These are phyloP conservation scores for Pycnomerus fuliginosus DNA, from an alignment of 2,888 invertebrate genomes.

Conservation along the genomic window DNA sequence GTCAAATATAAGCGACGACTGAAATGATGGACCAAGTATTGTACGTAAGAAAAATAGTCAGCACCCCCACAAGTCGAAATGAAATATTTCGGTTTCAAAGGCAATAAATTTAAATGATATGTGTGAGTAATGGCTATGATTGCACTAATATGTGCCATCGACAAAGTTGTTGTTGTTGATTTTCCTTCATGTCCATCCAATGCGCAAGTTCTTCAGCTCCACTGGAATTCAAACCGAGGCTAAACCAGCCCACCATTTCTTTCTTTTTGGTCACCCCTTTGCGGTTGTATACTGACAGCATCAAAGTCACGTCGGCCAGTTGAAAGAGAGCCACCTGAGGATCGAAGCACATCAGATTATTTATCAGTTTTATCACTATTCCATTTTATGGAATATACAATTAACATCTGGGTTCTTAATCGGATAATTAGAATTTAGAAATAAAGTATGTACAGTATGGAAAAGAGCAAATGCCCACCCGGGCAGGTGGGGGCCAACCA, in stretches of 20 bases:
- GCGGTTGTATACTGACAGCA: conserved; percentile 90
- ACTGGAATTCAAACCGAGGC: conserved; percentile 86
- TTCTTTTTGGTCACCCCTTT: conserved; percentile 90
- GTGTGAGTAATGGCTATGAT: conserved; percentile 53
- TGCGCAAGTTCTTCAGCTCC: conserved; percentile 90
- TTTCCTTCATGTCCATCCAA: conserved; percentile 91
- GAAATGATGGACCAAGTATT: too few relatives aligned
- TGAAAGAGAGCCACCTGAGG: conserved; percentile 89
- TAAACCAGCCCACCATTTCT: conserved; percentile 97
- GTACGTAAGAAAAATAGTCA: too few relatives aligned
- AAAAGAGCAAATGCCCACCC: too few relatives aligned
- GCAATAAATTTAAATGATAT: conserved; percentile 17
- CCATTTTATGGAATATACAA: too few relatives aligned
- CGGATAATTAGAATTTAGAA: too few relatives aligned
- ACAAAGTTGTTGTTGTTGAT: conserved; percentile 85
- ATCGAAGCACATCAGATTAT: too few relatives aligned
- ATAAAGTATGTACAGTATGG: too few relatives aligned
- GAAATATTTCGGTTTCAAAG: neutral
- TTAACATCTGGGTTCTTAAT: too few relatives aligned
- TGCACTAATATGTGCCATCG: conserved; percentile 91
- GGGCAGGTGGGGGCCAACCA: too few relatives aligned
- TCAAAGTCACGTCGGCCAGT: conserved; percentile 89
- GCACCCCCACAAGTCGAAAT: neutral
- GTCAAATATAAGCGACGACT: too few relatives aligned
- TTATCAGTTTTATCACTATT: too few relatives aligned